Evolutionary conservation across 2,797 vertebrate species (phyloP), one percentile per base, ranked within the genome.

Genomic region (Intellagama lesueurii): DNA sequence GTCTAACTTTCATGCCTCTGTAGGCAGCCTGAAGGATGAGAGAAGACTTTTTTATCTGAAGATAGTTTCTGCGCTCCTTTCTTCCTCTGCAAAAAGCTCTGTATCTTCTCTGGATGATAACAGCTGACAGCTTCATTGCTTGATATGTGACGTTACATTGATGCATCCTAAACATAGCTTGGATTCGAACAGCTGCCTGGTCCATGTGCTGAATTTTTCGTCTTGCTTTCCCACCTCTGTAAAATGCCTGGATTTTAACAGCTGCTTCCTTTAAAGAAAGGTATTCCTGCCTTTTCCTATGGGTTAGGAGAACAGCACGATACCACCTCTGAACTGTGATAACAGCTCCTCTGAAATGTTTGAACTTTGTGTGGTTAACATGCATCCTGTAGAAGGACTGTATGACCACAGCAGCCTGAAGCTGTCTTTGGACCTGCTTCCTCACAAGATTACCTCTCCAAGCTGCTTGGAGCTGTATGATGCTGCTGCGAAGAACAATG

Each of bases 81-180:
- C 86, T 96, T 35, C 97, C 95, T 77, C 91, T 88, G 87, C 77
- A 75, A 81, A 94, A 93, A 2, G 97, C 97, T 96, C 98, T 97
- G 86, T 97, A 99, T 26, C 83, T 95, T 35, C 95, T 94, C 93
- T 99, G 98, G 94, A 99, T 95, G 44, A 97, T 72, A 52, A 97
- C 5, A 73, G 98, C 96, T 1, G 99, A 98, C n/a, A 69, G 93
- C 95, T 96, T 98, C 84, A 96, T 93, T 32, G 96, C 95, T 7
- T n/a, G 94, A 79, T 98, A 99, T 26, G 96, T 94, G 87, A 87
- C 16, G 1, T 83, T 96, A 14, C 91, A 91, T 80, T 90, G 95
- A 93, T 98, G 92, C 98, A 98, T 98, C 96, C 96, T 98, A 93
- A 98, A 98, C 0, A 17, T 85, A 47, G 98, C 96, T 96, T 99